Evolutionary conservation across 2,113 vertebrate genomes (phyloP).

Genomic region (Mellivora capensis): DNA sequence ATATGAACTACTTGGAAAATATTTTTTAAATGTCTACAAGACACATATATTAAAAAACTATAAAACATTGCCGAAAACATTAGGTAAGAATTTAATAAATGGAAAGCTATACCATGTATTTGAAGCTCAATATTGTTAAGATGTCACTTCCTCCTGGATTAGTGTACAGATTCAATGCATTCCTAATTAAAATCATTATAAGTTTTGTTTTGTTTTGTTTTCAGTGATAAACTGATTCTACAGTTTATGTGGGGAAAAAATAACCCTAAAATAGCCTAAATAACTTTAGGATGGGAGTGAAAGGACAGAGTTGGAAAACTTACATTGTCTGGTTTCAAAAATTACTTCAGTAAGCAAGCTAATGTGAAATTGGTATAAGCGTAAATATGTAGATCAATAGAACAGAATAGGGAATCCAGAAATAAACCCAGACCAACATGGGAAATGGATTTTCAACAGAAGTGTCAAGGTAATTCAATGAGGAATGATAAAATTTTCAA

Average conservation of each 20-base stretch:
- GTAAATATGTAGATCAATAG: neutral
- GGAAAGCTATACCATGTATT: neutral
- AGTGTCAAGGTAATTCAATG: neutral
- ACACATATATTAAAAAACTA: neutral
- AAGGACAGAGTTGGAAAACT: neutral
- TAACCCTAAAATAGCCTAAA: neutral
- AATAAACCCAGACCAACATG: neutral
- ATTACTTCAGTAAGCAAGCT: neutral
- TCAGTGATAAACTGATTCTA: neutral
- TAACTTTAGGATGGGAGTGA: neutral
- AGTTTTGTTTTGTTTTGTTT: neutral
- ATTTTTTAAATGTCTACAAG: neutral
- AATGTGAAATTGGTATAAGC: neutral
- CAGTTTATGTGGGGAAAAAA: neutral
- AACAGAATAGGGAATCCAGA: neutral
- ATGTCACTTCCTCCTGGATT: neutral
- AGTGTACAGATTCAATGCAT: neutral
- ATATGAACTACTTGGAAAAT: neutral
- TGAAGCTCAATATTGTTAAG: neutral
- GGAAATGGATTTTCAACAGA: neutral
- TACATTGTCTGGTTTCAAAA: neutral
- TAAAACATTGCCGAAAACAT: neutral
- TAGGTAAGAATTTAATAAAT: neutral
- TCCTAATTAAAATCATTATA: neutral
- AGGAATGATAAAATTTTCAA: neutral